Evolutionary conservation across 2,888 invertebrate genomes (phyloP), one percentile per base, ranked within the genome.

Genomic region (Yponomeuta sedellus): DNA sequence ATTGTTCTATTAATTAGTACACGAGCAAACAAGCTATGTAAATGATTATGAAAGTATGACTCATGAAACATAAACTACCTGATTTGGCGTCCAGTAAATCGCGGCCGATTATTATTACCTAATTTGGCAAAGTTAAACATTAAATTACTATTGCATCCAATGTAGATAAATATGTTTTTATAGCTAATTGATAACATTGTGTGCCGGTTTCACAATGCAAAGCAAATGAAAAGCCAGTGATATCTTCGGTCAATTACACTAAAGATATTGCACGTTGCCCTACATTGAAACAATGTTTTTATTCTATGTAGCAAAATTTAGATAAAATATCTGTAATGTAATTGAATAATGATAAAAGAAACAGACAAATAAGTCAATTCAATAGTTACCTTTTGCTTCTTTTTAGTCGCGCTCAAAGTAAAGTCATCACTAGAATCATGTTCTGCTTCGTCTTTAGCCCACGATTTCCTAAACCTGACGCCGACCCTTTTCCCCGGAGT

Each of bases 401-500:
- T 83, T 70, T 67, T 61, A 16, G 85, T 86, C 1, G 77, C 71
- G 58, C 73, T 72, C 16, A 77, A 71, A 69, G 86, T 86, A 64
- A 83, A 85, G 66, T 90, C 89, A 44, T 90, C 89, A 64, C 79
- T 86, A 0, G 88, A 82, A 64, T 87, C 88, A 22, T 77, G 77
- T 10, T 72, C 74, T 39, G 80, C 70, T 39, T 77, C 76, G 19
- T 83, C 83, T 71, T 82, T 80, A 10, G 77, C 76, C 88, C 91
- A 86, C 0, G 87, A 83, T 20, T 80, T 85, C 72, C 89, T 78
- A 70, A 91, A 91, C 67, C 91, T 77, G 2, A 87, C 90, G 0
- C 87, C 86, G 12, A 79, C 74, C 69, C 87, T 75, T 74, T 88
- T 91, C 6, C 77, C 77, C 10, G 75, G 76, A 69, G 74, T 79